Conservation (phyloP, 1,140 invertebrate species). For the Achroia grisella region DNA sequence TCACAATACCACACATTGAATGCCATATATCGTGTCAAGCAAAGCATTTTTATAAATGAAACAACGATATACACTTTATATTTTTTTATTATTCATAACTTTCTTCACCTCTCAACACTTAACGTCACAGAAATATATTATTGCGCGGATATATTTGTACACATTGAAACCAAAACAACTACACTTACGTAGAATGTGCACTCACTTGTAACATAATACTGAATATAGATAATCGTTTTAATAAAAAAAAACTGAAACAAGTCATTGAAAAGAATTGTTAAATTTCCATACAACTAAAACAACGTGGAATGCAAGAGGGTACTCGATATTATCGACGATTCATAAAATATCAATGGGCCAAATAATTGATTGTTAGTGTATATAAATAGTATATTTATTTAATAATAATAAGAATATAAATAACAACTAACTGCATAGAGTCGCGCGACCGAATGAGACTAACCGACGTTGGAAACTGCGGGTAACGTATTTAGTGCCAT, state of each 20-base stretch:
- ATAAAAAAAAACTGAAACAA: conserved; percentile 10
- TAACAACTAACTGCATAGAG: conserved; percentile 35
- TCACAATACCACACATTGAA: too few relatives aligned
- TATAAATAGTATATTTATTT: conserved; percentile 37
- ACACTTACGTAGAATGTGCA: neutral
- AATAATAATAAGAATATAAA: conserved; percentile 31
- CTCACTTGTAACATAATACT: neutral
- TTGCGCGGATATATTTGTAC: conserved; percentile 31
- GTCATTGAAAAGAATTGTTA: conserved; percentile 8
- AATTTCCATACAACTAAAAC: conserved; percentile 25
- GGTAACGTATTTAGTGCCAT: conserved; percentile 20
- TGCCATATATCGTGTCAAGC: too few relatives aligned
- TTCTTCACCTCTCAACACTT: conserved; percentile 45
- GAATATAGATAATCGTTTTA: neutral
- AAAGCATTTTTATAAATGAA: conserved; percentile 19
- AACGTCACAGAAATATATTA: conserved; percentile 39
- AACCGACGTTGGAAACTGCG: conserved; percentile 3
- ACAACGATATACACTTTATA: conserved; percentile 30
- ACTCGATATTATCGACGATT: conserved; percentile 14
- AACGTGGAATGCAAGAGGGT: conserved; percentile 53
- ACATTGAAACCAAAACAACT: conserved; percentile 5
- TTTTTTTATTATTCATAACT: conserved; percentile 44
- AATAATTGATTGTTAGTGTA: conserved; percentile 41
- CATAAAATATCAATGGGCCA: conserved; percentile 39
- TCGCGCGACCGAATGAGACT: conserved; percentile 5